Base-by-base conservation (phyloP, 2,113 vertebrate species). In the Podilymbus podiceps region DNA sequence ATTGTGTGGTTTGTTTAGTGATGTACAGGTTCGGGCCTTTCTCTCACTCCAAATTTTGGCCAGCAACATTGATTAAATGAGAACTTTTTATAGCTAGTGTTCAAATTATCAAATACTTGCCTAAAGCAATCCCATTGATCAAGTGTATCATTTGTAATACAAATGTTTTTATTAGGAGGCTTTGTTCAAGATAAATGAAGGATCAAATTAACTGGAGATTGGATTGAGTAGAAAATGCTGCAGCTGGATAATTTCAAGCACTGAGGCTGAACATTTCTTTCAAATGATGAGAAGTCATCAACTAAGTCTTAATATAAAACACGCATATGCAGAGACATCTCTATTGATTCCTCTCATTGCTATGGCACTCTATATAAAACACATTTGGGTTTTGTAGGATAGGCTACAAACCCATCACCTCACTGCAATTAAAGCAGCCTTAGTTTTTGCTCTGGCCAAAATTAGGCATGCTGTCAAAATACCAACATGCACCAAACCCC, bases 121-220 rank as follows among this genome's bases (percentile, higher is more conserved):
- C 96, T 94, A 93, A 89, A 96, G 96, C 95, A 89, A 95, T 95
- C 95, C 89, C 96, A 95, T 95, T 96, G 94, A 96, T 97, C 96
- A 97, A 95, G 71, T 91, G 93, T 95, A 96, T 97, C 89, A 97
- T 97, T 96, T 97, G 96, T 97, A 97, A 96, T 97, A 96, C 95
- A 97, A 97, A 96, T 96, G 97, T 95, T 97, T 97, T 97, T 96
- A 95, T 96, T 93, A 97, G 95, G 89, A 95, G 87, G 84, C 91
- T 97, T 97, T 97, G 97, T 96, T 96, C 96, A 91, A 96, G 95
- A 96, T 91, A 97, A 97, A 97, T 97, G 97, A 96, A 96, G 95
- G 96, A 94, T 95, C 95, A 95, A 97, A 96, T 97, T 97, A 96
- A 96, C 87, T 95, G 92, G 94, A 97, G 97, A 97, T 97, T 97